Conservation (phyloP, 1,140 invertebrate genomes). For the Caenorhabditis remanei region DNA sequence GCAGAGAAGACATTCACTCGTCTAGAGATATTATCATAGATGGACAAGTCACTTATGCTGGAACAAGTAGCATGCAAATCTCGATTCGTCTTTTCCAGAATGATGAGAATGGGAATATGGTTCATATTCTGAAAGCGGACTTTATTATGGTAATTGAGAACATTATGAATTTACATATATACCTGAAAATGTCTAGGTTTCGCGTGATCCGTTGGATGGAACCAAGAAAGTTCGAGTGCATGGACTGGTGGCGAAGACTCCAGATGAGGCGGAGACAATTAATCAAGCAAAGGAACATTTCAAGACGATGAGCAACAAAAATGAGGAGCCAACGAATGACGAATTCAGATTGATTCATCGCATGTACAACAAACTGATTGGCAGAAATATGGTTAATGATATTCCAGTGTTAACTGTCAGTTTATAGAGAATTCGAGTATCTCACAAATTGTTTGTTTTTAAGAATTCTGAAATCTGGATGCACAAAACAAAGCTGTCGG, state of each 20-base stretch:
- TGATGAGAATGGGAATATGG: slow-evolving; percentile 80
- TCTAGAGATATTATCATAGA: slow-evolving; percentile 83
- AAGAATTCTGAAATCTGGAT: slow-evolving; percentile 83
- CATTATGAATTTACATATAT: not conserved
- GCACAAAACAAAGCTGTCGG: slow-evolving; percentile 82
- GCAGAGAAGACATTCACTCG: slow-evolving; percentile 67
- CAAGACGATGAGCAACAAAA: slow-evolving; percentile 67
- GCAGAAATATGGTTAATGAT: slow-evolving; percentile 39
- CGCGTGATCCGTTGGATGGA: slow-evolving; percentile 33
- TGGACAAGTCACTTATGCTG: slow-evolving; percentile 85
- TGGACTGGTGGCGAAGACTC: slow-evolving; percentile 81
- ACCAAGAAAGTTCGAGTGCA: slow-evolving; percentile 75
- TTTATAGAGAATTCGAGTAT: no score
- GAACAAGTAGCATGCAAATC: slow-evolving; percentile 84
- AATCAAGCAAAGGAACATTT: slow-evolving; percentile 69
- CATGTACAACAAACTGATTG: slow-evolving; percentile 27
- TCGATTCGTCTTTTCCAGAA: slow-evolving; percentile 84
- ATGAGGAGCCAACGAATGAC: slow-evolving; percentile 81
- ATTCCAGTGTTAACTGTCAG: slow-evolving; percentile 1
- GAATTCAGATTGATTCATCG: slow-evolving; percentile 81
- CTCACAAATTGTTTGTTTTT: not conserved
- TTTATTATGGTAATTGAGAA: slow-evolving; percentile 83
- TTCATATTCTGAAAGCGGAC: slow-evolving; percentile 81
- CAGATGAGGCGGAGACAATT: slow-evolving; percentile 82
- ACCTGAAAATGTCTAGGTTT: not conserved